Evolutionary conservation across 2,888 invertebrate genomes (phyloP).

Genomic region (Latheticus oryzae): DNA sequence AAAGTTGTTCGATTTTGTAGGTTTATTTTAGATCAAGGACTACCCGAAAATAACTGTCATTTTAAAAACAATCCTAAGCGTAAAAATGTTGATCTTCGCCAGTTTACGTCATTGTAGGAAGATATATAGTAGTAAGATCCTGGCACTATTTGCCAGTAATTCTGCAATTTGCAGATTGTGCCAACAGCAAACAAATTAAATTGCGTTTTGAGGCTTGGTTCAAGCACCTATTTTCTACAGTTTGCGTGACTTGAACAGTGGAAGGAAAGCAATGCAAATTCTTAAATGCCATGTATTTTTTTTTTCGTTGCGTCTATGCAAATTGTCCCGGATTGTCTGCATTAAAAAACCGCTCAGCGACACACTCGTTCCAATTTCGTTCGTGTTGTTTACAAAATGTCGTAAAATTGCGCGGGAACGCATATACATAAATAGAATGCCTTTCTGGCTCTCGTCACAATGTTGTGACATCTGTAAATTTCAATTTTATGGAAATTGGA

Average conservation of each 20-base stretch:
- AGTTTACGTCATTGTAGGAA: no score
- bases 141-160: neutral
- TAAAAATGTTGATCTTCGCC: no score
- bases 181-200: conserved; percentile 11
- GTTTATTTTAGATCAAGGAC: no score
- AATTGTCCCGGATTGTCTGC: conserved; percentile 11
- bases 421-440: no score
- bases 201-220: conserved; percentile 23
- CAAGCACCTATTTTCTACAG: conserved; percentile 9
- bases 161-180: conserved; percentile 14
- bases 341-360: conserved; percentile 10
- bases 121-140: neutral
- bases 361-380: conserved; percentile 10
- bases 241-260: conserved; percentile 21
- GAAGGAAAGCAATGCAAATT: conserved; percentile 4
- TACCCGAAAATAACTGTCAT: no score
- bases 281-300: conserved; percentile 5
- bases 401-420: no score
- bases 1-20: no score
- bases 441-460: no score
- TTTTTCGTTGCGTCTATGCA: conserved; percentile 13
- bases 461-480: no score
- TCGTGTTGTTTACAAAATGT: conserved; percentile 1
- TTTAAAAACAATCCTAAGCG: no score
- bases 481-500: no score